phyloP scores from a whole-genome alignment of 2,888 invertebrate genomes.

The Phaedon cochleariae region DNA sequence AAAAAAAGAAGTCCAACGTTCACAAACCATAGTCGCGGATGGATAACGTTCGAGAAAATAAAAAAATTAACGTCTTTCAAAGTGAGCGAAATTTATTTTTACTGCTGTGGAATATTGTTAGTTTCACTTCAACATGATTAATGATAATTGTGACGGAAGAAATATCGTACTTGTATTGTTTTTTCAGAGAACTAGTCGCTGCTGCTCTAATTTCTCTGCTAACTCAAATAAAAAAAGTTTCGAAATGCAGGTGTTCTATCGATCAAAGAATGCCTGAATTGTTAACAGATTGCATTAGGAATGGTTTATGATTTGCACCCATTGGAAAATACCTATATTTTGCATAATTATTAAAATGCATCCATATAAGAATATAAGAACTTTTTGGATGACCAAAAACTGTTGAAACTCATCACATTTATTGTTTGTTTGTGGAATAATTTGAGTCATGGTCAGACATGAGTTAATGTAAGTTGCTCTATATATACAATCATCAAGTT shows the following conservation, averaged over 20 bases:
- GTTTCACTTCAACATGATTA: conserved; percentile 25
- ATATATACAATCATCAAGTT: neutral
- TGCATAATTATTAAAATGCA: too few species aligned
- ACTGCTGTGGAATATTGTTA: conserved; percentile 30
- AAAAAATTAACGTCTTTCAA: conserved; percentile 27
- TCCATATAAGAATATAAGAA: too few species aligned
- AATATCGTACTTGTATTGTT: conserved; percentile 10
- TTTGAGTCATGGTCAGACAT: neutral
- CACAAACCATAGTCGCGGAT: conserved; percentile 25
- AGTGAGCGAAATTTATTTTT: conserved; percentile 24
- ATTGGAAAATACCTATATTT: too few species aligned
- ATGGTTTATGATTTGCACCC: too few species aligned
- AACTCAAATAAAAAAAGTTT: too few species aligned
- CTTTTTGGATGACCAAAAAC: neutral
- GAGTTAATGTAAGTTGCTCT: neutral
- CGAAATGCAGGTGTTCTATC: too few species aligned
- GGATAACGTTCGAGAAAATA: conserved; percentile 29
- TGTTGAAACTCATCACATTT: too few species aligned
- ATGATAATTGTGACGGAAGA: conserved; percentile 26
- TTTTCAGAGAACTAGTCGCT: too few species aligned
- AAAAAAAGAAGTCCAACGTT: conserved; percentile 9
- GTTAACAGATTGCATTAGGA: too few species aligned
- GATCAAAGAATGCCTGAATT: too few species aligned
- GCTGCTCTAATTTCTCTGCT: neutral
- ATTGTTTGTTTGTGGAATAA: neutral